phyloP scores from a whole-genome alignment of 2,888 invertebrate species.

The Chelonus formosanus region DNA sequence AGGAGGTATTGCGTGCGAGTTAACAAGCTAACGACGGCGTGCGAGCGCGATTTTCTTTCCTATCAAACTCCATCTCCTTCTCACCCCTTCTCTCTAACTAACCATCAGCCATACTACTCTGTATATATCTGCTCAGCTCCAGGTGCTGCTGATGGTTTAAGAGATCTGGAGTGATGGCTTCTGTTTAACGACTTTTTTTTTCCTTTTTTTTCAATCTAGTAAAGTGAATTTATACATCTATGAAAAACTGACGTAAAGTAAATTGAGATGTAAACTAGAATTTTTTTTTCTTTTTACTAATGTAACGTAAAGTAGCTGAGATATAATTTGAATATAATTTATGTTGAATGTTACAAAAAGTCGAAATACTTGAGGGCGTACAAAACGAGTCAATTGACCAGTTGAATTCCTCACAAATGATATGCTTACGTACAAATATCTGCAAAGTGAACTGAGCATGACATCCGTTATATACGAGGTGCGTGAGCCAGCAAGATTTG shows the following conservation, averaged over 20 bases:
- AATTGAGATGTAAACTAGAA: no score
- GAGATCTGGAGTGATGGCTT: conserved; percentile 28
- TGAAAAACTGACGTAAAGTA: no score
- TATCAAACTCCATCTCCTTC: conserved; percentile 64
- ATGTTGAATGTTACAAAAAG: no score
- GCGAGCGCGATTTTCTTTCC: conserved; percentile 65
- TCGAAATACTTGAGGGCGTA: no score
- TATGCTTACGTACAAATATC: conserved; percentile 44
- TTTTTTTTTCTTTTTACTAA: background rate
- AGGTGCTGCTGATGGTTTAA: conserved; percentile 23
- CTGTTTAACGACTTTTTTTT: conserved; percentile 31
- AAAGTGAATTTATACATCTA: background rate
- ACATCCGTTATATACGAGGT: conserved; percentile 44
- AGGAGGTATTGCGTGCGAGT: conserved; percentile 65
- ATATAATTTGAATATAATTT: no score
- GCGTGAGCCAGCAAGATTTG: conserved; percentile 33
- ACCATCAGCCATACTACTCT: conserved; percentile 35
- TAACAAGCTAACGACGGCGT: conserved; percentile 65
- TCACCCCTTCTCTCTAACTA: conserved; percentile 52
- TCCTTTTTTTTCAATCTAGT: background rate
- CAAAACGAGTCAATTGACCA: conserved; percentile 42
- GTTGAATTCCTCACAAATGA: conserved; percentile 41
- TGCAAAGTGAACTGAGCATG: conserved; percentile 42
- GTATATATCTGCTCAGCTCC: background rate
- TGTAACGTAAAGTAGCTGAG: conserved; percentile 7